phyloP scores from a whole-genome alignment of 37 sponge, comb jelly and placozoan genomes.

The Aplysina aerophoba region DNA sequence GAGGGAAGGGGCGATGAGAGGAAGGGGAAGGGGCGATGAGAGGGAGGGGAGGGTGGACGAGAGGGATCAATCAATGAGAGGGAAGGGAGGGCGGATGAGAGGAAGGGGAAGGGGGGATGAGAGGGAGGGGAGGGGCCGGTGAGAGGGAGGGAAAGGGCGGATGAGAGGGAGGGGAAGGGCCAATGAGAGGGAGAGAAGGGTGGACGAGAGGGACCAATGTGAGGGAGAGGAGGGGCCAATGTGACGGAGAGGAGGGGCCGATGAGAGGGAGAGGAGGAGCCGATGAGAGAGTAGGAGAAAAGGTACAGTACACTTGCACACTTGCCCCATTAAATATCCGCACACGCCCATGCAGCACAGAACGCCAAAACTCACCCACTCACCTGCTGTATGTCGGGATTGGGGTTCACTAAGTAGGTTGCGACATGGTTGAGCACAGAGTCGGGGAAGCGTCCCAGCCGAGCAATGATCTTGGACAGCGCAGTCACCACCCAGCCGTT shows the following conservation, averaged over 20 bases:
- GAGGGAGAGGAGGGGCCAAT: not conserved
- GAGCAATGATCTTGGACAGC: constrained; percentile 64
- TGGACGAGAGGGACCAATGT: too few species aligned
- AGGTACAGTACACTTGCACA: constrained; percentile 1
- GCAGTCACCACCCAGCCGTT: constrained; percentile 65
- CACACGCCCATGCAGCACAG: constrained; percentile 36
- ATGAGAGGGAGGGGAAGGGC: not conserved
- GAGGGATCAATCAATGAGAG: too few species aligned
- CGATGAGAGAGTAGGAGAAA: not conserved
- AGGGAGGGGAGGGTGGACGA: constrained; percentile 8
- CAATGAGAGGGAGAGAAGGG: not conserved
- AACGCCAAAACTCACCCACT: constrained; percentile 3
- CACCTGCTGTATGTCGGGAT: constrained; percentile 80
- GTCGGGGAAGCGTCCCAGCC: constrained; percentile 61
- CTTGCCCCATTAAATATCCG: not conserved
- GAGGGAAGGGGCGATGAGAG: not conserved
- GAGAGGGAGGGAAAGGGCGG: not conserved
- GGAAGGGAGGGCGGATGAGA: not conserved
- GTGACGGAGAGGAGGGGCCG: too few species aligned
- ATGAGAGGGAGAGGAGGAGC: too few species aligned
- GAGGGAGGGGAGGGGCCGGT: not conserved
- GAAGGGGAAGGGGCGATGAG: not conserved
- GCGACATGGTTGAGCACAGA: constrained; percentile 48
- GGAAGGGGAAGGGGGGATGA: too few species aligned
- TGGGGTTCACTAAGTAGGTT: constrained; percentile 44